phyloP scores from a whole-genome alignment of 2,113 vertebrate genomes.

The Erinaceus europaeus region DNA sequence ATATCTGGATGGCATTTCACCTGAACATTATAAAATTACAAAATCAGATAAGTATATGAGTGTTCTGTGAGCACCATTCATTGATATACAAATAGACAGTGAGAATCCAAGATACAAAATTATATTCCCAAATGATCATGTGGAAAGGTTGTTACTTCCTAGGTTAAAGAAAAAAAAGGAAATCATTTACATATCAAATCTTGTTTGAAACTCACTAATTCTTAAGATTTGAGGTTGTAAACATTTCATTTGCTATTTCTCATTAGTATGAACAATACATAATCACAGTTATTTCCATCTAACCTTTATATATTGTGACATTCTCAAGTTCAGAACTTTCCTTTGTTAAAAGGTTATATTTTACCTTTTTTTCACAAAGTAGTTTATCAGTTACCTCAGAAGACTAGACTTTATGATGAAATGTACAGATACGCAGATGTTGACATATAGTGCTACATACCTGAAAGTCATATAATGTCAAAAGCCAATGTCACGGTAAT shows the following conservation, averaged over 20 bases:
- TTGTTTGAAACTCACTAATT: not conserved
- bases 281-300: slow-evolving; percentile 19
- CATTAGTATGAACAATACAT: not conserved
- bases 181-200: not conserved
- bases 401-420: not conserved
- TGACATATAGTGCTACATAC: not conserved
- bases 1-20: not conserved
- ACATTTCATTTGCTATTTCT: not conserved
- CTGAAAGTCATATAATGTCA: not conserved
- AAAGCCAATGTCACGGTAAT: not conserved
- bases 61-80: not conserved
- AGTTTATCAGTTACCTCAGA: slow-evolving; percentile 13
- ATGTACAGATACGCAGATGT: not conserved
- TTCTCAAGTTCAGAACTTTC: slow-evolving; percentile 6
- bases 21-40: not conserved
- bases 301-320: not conserved
- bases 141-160: not conserved
- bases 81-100: not conserved
- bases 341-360: slow-evolving; percentile 47
- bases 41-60: not conserved
- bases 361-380: not conserved
- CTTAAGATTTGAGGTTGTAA: not conserved
- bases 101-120: not conserved
- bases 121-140: not conserved
- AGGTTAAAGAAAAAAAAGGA: not conserved